Evolutionary conservation across 2,888 invertebrate species (phyloP).

Genomic region (Drosophila atripex): DNA sequence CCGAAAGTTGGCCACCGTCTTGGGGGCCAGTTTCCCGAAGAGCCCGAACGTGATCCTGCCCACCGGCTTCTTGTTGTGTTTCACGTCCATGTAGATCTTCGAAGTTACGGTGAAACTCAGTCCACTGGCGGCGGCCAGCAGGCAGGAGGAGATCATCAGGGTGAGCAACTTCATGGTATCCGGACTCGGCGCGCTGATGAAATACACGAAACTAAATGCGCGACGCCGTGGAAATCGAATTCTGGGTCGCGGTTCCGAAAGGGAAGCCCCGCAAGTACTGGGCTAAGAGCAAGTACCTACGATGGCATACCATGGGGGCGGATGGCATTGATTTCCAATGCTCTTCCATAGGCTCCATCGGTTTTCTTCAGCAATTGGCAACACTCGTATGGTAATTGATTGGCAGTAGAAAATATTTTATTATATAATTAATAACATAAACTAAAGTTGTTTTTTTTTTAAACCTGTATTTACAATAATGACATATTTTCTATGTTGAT

Average conservation of each 20-base stretch:
- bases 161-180: conserved; percentile 55
- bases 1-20: conserved; percentile 93
- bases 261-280: conserved; percentile 54
- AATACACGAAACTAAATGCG: conserved; percentile 57
- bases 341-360: not conserved
- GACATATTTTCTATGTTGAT: not conserved
- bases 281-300: conserved; percentile 71
- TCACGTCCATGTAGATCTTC: conserved; percentile 91
- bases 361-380: not conserved
- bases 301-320: conserved; percentile 9
- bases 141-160: conserved; percentile 30
- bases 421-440: not conserved
- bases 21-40: conserved; percentile 92
- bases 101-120: conserved; percentile 82
- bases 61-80: conserved; percentile 88
- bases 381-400: not conserved
- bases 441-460: not conserved
- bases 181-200: conserved; percentile 34
- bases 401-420: not conserved
- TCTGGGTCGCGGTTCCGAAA: conserved; percentile 24
- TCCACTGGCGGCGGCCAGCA: conserved; percentile 30
- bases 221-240: conserved; percentile 32
- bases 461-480: not conserved
- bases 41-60: conserved; percentile 94
- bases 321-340: conserved; percentile 22